phyloP scores from a whole-genome alignment of 2,113 vertebrate species.

The Myrmophylax atrothorax region DNA sequence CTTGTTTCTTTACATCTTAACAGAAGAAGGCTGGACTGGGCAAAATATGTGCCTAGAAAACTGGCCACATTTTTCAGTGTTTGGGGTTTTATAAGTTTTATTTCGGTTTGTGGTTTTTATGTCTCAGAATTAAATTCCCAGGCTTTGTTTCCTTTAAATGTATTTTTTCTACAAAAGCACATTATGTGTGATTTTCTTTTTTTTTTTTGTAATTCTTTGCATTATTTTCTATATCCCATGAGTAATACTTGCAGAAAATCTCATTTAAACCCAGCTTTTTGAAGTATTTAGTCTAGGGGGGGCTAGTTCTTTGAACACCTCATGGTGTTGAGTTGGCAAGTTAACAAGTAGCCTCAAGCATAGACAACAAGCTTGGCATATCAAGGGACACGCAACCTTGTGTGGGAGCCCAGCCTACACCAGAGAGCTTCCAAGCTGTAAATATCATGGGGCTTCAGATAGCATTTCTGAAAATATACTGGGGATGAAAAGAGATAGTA shows the following conservation, averaged over 20 bases:
- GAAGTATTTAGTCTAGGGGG: not conserved
- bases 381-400: not conserved
- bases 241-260: conserved; percentile 17
- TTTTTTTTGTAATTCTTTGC: not conserved
- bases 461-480: not conserved
- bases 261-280: not conserved
- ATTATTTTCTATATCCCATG: not conserved
- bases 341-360: conserved; percentile 31
- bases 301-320: not conserved
- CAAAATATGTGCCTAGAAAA: not conserved
- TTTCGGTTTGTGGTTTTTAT: not conserved
- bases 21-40: not conserved
- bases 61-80: not conserved
- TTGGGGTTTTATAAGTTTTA: not conserved
- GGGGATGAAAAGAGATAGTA: not conserved
- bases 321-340: not conserved
- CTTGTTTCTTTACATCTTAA: not conserved
- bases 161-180: not conserved
- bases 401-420: conserved; percentile 7
- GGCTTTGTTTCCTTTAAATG: not conserved
- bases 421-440: not conserved
- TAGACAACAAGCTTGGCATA: conserved; percentile 12
- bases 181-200: not conserved
- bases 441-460: not conserved
- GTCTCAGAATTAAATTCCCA: not conserved